These are phyloP conservation scores for Elgaria multicarinata DNA, from an alignment of 2,113 vertebrate genomes.

Conservation along the genomic window DNA sequence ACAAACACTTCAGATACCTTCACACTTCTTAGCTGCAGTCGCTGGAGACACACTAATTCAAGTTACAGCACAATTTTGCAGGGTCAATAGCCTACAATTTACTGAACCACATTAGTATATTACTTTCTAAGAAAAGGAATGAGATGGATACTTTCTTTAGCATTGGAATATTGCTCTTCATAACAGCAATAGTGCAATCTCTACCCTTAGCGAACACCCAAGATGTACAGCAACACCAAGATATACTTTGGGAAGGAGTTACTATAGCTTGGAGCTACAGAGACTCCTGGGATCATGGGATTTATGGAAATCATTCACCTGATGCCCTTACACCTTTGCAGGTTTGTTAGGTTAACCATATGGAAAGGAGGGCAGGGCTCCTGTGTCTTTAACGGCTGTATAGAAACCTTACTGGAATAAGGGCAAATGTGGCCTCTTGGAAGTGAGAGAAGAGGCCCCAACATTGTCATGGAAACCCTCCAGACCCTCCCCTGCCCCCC, in stretches of 20 bases:
- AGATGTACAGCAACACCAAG: neutral
- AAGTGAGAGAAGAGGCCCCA: too few species aligned
- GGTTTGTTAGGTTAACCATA: too few species aligned
- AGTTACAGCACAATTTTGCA: neutral
- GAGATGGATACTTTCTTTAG: neutral
- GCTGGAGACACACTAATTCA: neutral
- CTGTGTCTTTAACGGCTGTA: too few species aligned
- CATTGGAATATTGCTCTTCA: neutral
- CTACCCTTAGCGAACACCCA: neutral
- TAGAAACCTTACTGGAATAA: too few species aligned
- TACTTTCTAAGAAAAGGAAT: neutral
- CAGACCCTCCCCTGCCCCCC: too few species aligned
- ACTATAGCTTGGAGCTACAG: neutral
- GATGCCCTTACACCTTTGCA: neutral
- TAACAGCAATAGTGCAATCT: neutral
- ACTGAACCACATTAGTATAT: neutral
- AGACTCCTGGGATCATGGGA: neutral
- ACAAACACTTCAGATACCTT: neutral
- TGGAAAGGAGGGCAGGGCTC: too few species aligned
- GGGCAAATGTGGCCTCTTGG: too few species aligned
- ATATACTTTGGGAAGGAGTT: neutral
- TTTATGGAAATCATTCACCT: neutral
- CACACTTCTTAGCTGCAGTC: neutral
- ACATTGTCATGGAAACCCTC: too few species aligned
- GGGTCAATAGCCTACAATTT: neutral